Evolutionary conservation across 2,888 invertebrate species (phyloP), one percentile per base, ranked within the genome.

Genomic region (Amblyjoppa fuscipennis): DNA sequence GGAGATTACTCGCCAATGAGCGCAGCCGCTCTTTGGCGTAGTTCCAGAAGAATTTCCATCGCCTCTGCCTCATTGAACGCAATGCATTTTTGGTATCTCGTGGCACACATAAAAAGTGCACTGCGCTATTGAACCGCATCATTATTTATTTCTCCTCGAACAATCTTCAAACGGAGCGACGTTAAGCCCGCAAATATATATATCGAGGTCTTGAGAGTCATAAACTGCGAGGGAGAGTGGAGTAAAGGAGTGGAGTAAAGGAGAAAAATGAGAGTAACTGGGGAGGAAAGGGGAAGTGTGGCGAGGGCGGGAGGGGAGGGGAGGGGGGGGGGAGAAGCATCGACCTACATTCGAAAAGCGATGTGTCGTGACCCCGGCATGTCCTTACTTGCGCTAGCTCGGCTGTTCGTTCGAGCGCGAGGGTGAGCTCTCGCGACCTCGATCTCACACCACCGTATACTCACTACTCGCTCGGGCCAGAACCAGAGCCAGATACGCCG

Each of bases 281-380:
- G 71, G 41, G 51, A 78, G 69, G 31, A 61, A 61, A 49, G 41
- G 41, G 53, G 49, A 41, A 61, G 45, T 66, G 41, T 11, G 11
- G 34, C 13, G 31, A 25, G 61, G 45, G 41, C 25, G 51, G n/a
- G 53, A n/a, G 34, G 73, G 64, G 68, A 61, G 77, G 49, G 82
- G 78, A 85, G 77, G 59, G 53, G n/a, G 34, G 73, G 64, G 68
- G 51, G 77, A 56, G 82, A 82, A 85, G 77, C 73, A 83, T 81
- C 78, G 85, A 83, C 82, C 85, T 83, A 85, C 82, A 78, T 83
- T 83, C 75, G 79, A 78, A 79, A 79, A 83, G 70, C 79, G 75
- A 83, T 75, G 79, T 83, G 83, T 83, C 83, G 83, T 83, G 83
- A 83, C 83, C 83, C 83, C 83, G 79, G 83, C 13, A 38, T 83